Base-by-base conservation (phyloP, 2,113 vertebrate genomes). In the Percina caprodes region DNA sequence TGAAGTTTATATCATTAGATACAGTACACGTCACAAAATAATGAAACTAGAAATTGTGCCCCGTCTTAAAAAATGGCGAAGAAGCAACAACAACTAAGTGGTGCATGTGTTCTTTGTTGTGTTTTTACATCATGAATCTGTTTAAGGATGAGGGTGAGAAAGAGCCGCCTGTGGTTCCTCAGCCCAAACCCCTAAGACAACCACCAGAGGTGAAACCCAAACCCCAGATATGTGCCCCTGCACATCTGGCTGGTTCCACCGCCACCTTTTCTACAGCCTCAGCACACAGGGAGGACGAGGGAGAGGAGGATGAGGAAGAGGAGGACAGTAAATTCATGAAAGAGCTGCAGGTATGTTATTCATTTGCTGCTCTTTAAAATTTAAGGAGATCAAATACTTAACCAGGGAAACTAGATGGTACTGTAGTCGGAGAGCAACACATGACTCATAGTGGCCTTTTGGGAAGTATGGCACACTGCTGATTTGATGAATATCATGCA, bases 271-370 rank as follows among this genome's bases (percentile, higher is more conserved):
- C 42, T 4, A 3, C 61, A 52, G 16, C 26, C 6, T 24, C 58
- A 24, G 30, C 63, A 15, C 58, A 77, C 33, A 73, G 10, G n/a
- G 61, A 55, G 12, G 39, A 82, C 0, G 61, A 77, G 21, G 52
- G 70, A 5, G 55, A 83, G 0, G 55, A 83, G 0, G 58, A 81
- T 2, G 74, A 82, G 19, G 96, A 97, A 5, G 74, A 82, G 19
- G 96, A 97, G 77, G 96, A 96, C 79, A 94, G 96, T 69, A 96
- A 94, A 90, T 96, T 97, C 88, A 95, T 97, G 96, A 96, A 96
- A 77, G 97, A 98, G 89, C 93, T 97, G 75, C 97, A 97, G 97
- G 97, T 98, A 95, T 45, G 63, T 62, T 42, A 11, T 42, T 42
- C 39, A 42, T n/a, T 23, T 8, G 3, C 30, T 60, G 4, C 63